Percentiles rank a stretch among this genome's conserved stretches.
Conservation (phyloP, 2,888 invertebrate species). For the Sminthurides aquaticus region DNA sequence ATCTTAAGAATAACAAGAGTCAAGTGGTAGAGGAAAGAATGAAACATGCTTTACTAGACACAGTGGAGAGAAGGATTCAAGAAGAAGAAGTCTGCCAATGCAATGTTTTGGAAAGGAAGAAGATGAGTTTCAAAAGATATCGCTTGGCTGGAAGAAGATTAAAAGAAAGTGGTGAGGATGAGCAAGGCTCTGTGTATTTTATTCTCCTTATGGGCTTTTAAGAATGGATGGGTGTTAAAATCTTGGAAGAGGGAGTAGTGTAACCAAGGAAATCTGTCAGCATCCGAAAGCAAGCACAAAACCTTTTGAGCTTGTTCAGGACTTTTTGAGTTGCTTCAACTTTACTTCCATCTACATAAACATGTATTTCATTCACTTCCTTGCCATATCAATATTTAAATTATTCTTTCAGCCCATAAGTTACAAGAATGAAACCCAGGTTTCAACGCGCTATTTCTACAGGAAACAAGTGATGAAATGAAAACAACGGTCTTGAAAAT, state of each 20-base stretch:
- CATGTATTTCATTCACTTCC: neutral
- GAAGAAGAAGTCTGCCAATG: too few relatives aligned
- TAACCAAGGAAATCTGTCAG: neutral
- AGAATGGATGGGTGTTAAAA: too few relatives aligned
- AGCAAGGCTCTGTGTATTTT: neutral
- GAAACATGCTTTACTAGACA: neutral
- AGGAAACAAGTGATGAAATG: too few relatives aligned
- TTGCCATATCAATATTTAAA: neutral
- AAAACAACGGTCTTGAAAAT: too few relatives aligned
- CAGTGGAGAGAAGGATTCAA: too few relatives aligned
- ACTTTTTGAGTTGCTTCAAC: neutral
- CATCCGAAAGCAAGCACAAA: neutral
- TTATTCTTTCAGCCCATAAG: neutral
- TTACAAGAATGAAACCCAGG: neutral
- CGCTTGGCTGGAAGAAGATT: too few relatives aligned
- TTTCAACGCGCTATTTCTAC: too few relatives aligned
- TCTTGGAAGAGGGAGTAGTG: neutral
- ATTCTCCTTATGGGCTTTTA: too few relatives aligned
- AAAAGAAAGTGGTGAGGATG: too few relatives aligned
- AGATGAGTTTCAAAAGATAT: neutral
- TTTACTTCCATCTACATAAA: neutral
- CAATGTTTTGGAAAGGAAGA: neutral
- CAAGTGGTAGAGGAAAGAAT: neutral
- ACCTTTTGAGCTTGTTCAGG: neutral
- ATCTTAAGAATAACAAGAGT: neutral